Evolutionary conservation across 1,140 invertebrate species (phyloP), one percentile per base, ranked within the genome.

Genomic region (Aphaenogaster rudis): DNA sequence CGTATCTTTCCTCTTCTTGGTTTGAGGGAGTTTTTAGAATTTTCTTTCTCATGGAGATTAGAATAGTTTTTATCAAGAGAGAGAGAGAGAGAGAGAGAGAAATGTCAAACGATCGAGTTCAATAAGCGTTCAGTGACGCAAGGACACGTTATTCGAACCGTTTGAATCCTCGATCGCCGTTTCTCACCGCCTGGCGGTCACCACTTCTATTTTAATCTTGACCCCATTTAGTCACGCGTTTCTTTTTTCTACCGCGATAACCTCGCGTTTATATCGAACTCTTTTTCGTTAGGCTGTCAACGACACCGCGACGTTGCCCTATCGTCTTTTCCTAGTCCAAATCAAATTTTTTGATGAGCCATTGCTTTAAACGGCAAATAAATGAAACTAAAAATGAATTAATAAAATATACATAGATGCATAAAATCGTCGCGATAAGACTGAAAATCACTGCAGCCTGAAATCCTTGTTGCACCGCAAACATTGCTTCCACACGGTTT

Each of bases 161-260:
- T 50, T 48, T 52, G 33, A 54, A 45, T 67, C 6, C 50, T 71
- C 63, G 28, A 15, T 77, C 71, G 9, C 28, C 3, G 21, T 76
- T 87, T 82, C 69, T 78, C 67, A 86, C 59, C 15, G n/a, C 36
- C n/a, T 42, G 45, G 15, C 33, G 17, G 11, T 52, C 21, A 69
- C 45, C 59, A 74, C 57, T 82, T 71, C 48, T 71, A 72, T 89
- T 87, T 67, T 82, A 90, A 90, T 90, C 88, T 82, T 82, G 78
- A 87, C 88, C 71, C 21, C 63, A 5, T 77, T 90, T 84, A 71
- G 84, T 90, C 88, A 86, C 88, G 71, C 88, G 42, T 80, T 48
- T 66, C 4, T n/a, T 69, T 80, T 69, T 72, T n/a, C 9, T 15
- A 13, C 3, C 28, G 15, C 17, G 52, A 66, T 59, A 48, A 61